These are phyloP conservation scores for Cyrtonyx montezumae DNA, from an alignment of 2,113 vertebrate genomes.

Conservation along the genomic window DNA sequence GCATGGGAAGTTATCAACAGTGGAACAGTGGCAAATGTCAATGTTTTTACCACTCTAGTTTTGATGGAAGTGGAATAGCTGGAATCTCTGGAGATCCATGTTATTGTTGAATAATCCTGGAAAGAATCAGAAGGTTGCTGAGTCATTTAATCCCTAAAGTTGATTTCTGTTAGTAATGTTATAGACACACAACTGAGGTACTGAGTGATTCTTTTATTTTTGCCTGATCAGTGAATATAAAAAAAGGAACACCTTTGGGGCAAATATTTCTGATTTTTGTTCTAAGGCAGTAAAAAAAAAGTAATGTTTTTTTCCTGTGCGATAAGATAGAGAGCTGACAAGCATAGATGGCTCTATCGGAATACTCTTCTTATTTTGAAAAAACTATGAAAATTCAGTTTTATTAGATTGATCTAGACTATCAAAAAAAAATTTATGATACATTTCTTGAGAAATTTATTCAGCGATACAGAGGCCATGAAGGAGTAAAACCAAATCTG, in stretches of 20 bases:
- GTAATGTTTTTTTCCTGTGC: background rate
- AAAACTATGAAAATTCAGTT: slow-evolving; percentile 16
- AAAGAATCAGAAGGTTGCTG: slow-evolving; percentile 11
- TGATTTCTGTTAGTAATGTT: background rate
- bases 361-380: background rate
- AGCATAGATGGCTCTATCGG: background rate
- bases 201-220: background rate
- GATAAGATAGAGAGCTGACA: background rate
- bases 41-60: background rate
- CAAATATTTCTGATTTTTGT: background rate
- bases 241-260: background rate
- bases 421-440: background rate
- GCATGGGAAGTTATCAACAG: background rate
- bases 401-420: background rate
- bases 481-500: background rate
- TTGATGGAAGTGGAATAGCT: background rate
- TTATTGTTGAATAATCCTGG: background rate
- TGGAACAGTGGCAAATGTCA: background rate
- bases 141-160: background rate
- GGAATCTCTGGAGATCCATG: background rate
- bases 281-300: background rate
- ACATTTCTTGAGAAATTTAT: background rate
- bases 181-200: background rate
- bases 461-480: background rate
- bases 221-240: background rate